Base-by-base conservation (phyloP, 2,113 vertebrate species). In the Hiodon alosoides region DNA sequence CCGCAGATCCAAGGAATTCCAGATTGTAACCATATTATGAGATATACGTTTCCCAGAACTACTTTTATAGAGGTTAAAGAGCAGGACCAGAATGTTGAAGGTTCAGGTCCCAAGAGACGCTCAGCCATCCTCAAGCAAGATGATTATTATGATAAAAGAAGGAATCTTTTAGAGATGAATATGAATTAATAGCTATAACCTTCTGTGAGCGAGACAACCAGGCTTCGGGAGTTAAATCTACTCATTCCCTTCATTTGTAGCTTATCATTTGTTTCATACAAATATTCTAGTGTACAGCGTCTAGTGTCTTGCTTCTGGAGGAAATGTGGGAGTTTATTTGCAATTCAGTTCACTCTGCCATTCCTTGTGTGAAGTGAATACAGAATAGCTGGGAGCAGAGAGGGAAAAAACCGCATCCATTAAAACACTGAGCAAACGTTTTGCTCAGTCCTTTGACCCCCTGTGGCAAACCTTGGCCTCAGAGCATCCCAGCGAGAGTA, bases 311-410 rank as follows among this genome's bases (percentile, higher is more conserved):
- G 46, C 58, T 61, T 62, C n/a, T 47, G 61, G 48, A 72, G 71
- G 59, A 72, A 17, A 62, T 8, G 71, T 52, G 57, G 71, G 71
- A 61, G 71, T 72, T 60, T 61, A 72, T 72, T 62, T 62, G 59
- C 4, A 46, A 62, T 47, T 7, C 58, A 13, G 4, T 71, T 46
- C 10, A 3, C 17, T 10, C 31, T 71, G 17, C 54, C 55, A 2
- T 13, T 62, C 65, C 72, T 16, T 54, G 51, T 54, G 48, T 7
- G n/a, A 16, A 73, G 50, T 46, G 54, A 73, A 66, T 46, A 66
- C 58, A 10, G 48, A 73, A 65, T 52, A 4, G 10, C 72, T 66
- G 72, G 52, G 60, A 47, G 10, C 46, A 61, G 58, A 72, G 14
- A 62, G 72, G 72, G 8, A 50, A 31, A 16, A 31, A 61, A 17